phyloP scores from a whole-genome alignment of 2,113 vertebrate species.

The Euleptes europaea region DNA sequence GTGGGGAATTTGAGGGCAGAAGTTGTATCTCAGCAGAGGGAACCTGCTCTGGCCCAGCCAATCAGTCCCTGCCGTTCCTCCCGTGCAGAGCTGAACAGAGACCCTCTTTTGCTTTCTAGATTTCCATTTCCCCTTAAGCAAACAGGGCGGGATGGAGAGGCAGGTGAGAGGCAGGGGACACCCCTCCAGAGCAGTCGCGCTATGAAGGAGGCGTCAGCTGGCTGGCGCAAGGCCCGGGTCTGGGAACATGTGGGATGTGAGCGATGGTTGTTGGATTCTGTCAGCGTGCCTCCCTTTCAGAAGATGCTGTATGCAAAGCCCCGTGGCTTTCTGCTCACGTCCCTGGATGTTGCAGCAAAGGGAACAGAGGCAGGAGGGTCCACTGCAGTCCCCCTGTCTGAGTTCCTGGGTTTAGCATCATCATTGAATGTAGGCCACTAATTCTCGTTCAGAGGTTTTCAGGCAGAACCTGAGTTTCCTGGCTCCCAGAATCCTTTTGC shows the following conservation, averaged over 20 bases:
- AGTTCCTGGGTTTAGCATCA: too few relatives aligned
- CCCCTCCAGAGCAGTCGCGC: not conserved
- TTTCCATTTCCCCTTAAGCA: not conserved
- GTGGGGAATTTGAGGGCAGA: not conserved
- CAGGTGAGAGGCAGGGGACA: rapidly evolving
- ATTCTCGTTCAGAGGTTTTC: too few relatives aligned
- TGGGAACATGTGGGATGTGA: not conserved
- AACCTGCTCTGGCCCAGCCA: not conserved
- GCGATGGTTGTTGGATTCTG: not conserved
- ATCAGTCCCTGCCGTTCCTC: not conserved
- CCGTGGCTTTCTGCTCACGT: not conserved
- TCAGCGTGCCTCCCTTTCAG: not conserved
- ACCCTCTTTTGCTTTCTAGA: not conserved
- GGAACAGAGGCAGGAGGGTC: not conserved
- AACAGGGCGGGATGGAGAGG: not conserved
- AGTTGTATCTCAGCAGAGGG: not conserved
- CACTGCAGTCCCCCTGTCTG: not conserved
- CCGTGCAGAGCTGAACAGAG: not conserved
- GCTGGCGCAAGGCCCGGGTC: not conserved
- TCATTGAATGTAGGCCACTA: too few relatives aligned
- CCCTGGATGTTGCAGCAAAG: not conserved
- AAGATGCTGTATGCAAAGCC: not conserved
- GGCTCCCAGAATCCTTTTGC: too few relatives aligned
- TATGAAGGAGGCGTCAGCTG: not conserved
- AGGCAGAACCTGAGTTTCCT: not conserved